Evolutionary conservation across 2,797 vertebrate species (phyloP), one percentile per base, ranked within the genome.

Genomic region (Protonibea diacanthus): DNA sequence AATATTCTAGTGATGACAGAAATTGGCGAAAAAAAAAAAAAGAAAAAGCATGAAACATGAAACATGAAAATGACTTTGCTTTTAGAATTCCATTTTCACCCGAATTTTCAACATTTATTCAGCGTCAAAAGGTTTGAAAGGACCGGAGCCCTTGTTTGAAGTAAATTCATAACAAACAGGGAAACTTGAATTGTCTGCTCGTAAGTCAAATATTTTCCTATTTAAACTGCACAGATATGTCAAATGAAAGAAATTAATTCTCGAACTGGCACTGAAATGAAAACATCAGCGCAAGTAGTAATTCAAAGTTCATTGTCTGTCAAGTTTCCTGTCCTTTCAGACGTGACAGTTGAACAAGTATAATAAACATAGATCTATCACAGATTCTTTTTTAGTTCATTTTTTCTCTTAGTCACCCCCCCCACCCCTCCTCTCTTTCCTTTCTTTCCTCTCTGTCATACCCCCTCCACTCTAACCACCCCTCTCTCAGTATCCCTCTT

Each of bases 191-290:
- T 47, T n/a, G 14, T 48, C 61, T 40, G 6, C 21, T 5, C 40
- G 57, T 49, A 25, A 29, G 25, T 59, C 38, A 64, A 25, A 76
- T 49, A 67, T 75, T 73, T 56, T 18, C 11, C 33, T 21, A 1
- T 69, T 85, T 66, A 51, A 67, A 52, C 40, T 74, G 27, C 18
- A n/a, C 21, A 84, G 77, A 72, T 29, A 53, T 53, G 67, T 44
- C 23, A 55, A 49, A 70, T 33, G 5, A 55, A 61, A 60, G 44
- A 56, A 67, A 73, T 72, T 11, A 11, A 71, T 71, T 71, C 48
- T 17, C 45, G 8, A 25, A 12, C 6, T 10, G 27, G 17, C 6
- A 21, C 55, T 71, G 9, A 76, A 81, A 52, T 63, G 13, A 61
- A 82, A 68, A 21, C 33, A 12, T 23, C n/a, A 3, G 7, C 1